phyloP scores from a whole-genome alignment of 2,888 invertebrate species.

The Acleris emargana region DNA sequence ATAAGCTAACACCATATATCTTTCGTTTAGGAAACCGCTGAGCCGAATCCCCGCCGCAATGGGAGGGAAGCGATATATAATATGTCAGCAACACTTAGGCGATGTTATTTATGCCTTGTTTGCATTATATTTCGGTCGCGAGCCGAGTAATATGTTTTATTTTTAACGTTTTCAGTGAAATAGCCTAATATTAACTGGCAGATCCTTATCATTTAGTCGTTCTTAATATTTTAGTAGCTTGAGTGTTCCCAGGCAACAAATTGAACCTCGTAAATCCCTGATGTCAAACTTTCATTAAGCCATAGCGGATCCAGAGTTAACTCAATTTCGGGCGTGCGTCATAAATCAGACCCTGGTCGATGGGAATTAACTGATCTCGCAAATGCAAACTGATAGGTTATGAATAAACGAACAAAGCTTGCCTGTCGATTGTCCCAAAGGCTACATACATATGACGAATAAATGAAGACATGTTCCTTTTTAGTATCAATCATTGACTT shows the following conservation, averaged over 20 bases:
- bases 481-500: too few relatives aligned
- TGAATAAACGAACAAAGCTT: slow-evolving; percentile 22
- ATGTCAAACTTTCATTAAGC: slow-evolving; percentile 37
- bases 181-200: background rate
- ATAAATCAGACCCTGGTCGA: slow-evolving; percentile 33
- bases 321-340: slow-evolving; percentile 30
- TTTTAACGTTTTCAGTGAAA: background rate
- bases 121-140: slow-evolving; percentile 19
- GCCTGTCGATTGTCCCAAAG: background rate
- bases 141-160: background rate
- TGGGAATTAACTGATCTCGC: slow-evolving; percentile 36
- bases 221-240: slow-evolving; percentile 4
- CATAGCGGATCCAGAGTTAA: slow-evolving; percentile 27
- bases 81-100: slow-evolving; percentile 15
- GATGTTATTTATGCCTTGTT: slow-evolving; percentile 28
- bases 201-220: slow-evolving; percentile 4
- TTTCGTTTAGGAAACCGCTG: slow-evolving; percentile 15
- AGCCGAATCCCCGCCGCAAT: slow-evolving; percentile 5
- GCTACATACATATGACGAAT: background rate
- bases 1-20: background rate
- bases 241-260: slow-evolving; percentile 9
- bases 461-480: background rate
- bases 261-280: slow-evolving; percentile 26
- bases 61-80: slow-evolving; percentile 20
- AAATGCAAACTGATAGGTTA: slow-evolving; percentile 30